Evolutionary conservation across 1,140 invertebrate species (phyloP), one percentile per base, ranked within the genome.

Genomic region (Nautilus pompilius): DNA sequence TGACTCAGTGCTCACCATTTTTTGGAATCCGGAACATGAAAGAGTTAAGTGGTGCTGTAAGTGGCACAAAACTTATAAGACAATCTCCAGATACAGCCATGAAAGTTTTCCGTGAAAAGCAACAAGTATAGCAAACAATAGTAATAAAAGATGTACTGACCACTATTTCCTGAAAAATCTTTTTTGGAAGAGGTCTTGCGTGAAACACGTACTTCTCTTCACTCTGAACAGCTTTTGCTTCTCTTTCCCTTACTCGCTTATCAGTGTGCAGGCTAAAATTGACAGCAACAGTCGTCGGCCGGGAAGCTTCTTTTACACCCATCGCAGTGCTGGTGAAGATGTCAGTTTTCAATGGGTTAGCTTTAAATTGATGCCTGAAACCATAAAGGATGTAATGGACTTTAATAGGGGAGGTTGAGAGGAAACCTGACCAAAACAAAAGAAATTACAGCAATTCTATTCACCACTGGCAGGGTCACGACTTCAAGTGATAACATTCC

Each of bases 331-430:
- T 69, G 15, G 57, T 57, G 33, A 82, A 70, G 20, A 82, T 79
- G 60, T 71, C 75, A 22, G 63, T 62, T 56, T 82, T 79, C 15
- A 82, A 63, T 36, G 73, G 73, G 10, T 74, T 63, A n/a, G 80
- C 79, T 65, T 79, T 79, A 45, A 82, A 81, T 61, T 80, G 74
- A 48, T 77, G 55, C 60, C 77, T 82, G 63, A 33, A 59, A 62
- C 49, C 36, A 32, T 41, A 66, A 68, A 15, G 20, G 24, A 56
- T 59, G 20, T 8, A 28, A 41, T n/a, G 34, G 28, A 41, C n/a
- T 15, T 49, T 48, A 66, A 60, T 2, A 33, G 32, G 26, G 20
- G 53, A 53, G 10, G 3, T 60, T 3, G 22, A 60, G 20, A 20
- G 41, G 17, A 34, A 24, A 1, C 41, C 36, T 45, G 29, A 15